Evolutionary conservation across 2,888 invertebrate genomes (phyloP).

Genomic region (Trissolcus brochymenae): DNA sequence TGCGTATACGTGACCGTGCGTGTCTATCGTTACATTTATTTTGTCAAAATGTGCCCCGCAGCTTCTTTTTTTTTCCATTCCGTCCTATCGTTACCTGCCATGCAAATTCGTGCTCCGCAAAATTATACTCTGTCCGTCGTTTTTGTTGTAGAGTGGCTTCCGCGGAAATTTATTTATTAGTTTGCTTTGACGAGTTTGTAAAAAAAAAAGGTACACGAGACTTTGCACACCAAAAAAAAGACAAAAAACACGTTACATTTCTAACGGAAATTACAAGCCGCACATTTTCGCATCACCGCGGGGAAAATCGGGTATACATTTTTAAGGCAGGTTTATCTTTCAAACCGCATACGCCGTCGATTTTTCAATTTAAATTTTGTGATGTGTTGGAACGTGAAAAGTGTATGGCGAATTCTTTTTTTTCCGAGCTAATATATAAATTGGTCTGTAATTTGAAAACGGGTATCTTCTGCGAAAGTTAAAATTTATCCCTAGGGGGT

Average conservation of each 20-base stretch:
- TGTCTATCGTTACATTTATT: constrained; percentile 50
- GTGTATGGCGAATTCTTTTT: background rate
- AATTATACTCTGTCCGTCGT: constrained; percentile 38
- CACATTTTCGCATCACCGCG: constrained; percentile 9
- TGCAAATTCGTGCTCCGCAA: constrained; percentile 48
- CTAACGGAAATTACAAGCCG: constrained; percentile 28
- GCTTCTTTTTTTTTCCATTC: constrained; percentile 47
- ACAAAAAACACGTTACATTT: constrained; percentile 26
- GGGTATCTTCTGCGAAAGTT: too few relatives aligned
- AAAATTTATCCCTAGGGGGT: too few relatives aligned
- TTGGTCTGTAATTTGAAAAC: too few relatives aligned
- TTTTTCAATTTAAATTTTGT: constrained; percentile 14
- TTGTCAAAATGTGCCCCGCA: constrained; percentile 52
- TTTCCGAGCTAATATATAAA: too few relatives aligned
- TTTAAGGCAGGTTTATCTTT: constrained; percentile 1
- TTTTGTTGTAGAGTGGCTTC: constrained; percentile 47
- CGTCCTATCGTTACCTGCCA: constrained; percentile 46
- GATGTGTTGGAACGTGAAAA: background rate
- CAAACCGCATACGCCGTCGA: background rate
- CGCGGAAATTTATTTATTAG: constrained; percentile 49
- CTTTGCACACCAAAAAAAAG: too few relatives aligned
- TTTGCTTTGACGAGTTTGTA: constrained; percentile 49
- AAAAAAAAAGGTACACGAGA: constrained; percentile 19
- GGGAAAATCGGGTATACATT: constrained; percentile 7
- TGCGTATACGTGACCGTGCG: constrained; percentile 44